Conservation (phyloP, 2,888 invertebrate genomes). For the Muschampia plurimacula region DNA sequence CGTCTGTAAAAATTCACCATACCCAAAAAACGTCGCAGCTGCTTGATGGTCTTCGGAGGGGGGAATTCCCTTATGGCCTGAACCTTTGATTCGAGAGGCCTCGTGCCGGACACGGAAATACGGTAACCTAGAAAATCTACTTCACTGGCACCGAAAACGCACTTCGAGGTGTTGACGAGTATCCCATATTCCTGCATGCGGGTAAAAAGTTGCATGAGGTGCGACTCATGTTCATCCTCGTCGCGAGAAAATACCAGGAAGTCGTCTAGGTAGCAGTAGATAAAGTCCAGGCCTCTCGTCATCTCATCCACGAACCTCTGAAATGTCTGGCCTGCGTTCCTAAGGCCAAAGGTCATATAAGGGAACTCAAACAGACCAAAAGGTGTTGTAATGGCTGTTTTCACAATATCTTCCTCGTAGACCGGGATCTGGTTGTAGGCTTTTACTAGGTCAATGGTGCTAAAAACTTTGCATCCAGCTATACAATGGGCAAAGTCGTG, state of each 20-base stretch:
- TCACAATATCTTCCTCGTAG: background rate
- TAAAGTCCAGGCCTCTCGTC: background rate
- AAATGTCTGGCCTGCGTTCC: background rate
- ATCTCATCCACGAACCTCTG: background rate
- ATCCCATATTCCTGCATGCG: background rate
- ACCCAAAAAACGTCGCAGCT: background rate
- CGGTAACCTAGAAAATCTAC: background rate
- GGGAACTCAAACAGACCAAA: slow-evolving; percentile 1
- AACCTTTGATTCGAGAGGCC: background rate
- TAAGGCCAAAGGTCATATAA: background rate
- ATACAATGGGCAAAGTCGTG: background rate
- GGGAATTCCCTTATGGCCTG: background rate
- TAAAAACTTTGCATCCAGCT: background rate
- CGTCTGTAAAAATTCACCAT: background rate
- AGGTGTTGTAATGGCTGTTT: background rate
- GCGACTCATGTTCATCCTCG: background rate
- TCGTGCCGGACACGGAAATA: background rate
- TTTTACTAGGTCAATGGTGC: background rate
- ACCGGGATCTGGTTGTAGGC: background rate
- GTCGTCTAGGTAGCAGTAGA: background rate
- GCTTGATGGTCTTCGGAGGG: background rate
- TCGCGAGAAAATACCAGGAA: background rate
- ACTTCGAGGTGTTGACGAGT: background rate
- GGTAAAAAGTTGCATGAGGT: background rate
- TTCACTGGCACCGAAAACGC: background rate